A percentile compares a stretch with the other conserved stretches of the same genome.
Conservation (phyloP, 2,888 invertebrate species). For the Nysson spinosus region DNA sequence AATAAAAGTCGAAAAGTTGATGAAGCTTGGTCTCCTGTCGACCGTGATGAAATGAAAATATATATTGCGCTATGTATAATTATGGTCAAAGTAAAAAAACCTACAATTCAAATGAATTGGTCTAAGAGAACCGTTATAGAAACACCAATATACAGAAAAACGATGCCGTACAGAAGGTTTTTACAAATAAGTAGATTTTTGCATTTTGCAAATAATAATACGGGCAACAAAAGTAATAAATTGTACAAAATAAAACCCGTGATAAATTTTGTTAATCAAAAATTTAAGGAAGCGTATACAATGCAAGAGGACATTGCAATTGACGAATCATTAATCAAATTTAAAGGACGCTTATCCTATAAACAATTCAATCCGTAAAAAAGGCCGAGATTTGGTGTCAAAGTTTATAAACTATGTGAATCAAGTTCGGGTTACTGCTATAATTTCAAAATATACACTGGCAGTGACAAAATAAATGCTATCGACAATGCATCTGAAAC, state of each 20-base stretch:
- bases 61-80: conserved; percentile 53
- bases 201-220: conserved; percentile 48
- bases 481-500: conserved; percentile 24
- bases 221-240: conserved; percentile 14
- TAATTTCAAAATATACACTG: conserved; percentile 50
- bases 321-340: conserved; percentile 60
- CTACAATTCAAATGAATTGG: conserved; percentile 47
- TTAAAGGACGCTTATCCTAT: conserved; percentile 56
- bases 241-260: conserved; percentile 27
- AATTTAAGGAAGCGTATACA: conserved; percentile 44
- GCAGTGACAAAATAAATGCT: conserved; percentile 31
- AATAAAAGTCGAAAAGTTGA: conserved; percentile 30
- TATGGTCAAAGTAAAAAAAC: conserved; percentile 50
- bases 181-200: conserved; percentile 35
- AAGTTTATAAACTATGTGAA: conserved; percentile 62
- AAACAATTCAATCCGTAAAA: conserved; percentile 50
- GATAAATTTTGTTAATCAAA: conserved; percentile 42
- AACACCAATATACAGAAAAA: conserved; percentile 49
- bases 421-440: conserved; percentile 31
- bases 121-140: conserved; percentile 48
- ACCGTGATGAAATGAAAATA: conserved; percentile 48
- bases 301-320: conserved; percentile 34
- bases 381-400: conserved; percentile 61
- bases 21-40: conserved; percentile 36
- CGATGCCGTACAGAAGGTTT: conserved; percentile 34